Evolutionary conservation across 2,113 vertebrate species (phyloP).

Genomic region (Mellivora capensis): DNA sequence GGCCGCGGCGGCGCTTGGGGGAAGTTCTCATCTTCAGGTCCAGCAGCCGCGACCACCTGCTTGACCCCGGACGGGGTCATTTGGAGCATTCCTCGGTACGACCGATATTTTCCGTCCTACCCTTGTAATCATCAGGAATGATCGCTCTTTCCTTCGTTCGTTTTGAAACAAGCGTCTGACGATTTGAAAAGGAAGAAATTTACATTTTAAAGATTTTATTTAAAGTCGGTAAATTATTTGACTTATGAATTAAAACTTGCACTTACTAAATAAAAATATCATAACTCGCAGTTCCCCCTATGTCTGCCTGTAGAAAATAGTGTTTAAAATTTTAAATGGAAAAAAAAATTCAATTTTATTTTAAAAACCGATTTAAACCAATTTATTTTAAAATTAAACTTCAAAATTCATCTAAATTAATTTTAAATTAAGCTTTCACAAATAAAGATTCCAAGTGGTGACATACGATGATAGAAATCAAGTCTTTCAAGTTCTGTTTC

Average conservation of each 20-base stretch:
- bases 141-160: not conserved
- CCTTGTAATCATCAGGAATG: not conserved
- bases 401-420: not conserved
- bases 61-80: not conserved
- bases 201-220: not conserved
- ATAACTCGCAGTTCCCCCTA: not conserved
- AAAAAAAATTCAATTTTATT: not conserved
- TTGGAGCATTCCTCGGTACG: too few relatives aligned
- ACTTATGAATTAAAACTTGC: not conserved
- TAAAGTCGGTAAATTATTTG: not conserved
- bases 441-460: not conserved
- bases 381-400: not conserved
- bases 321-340: not conserved
- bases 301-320: not conserved
- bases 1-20: not conserved
- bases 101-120: not conserved
- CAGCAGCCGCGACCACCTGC: not conserved
- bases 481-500: not conserved
- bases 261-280: not conserved
- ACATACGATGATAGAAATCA: not conserved
- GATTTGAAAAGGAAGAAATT: not conserved
- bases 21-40: not conserved
- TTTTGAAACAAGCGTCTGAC: not conserved
- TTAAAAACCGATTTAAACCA: not conserved
- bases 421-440: not conserved